phyloP scores from a whole-genome alignment of 2,888 invertebrate genomes.

The Notodonta ziczac region DNA sequence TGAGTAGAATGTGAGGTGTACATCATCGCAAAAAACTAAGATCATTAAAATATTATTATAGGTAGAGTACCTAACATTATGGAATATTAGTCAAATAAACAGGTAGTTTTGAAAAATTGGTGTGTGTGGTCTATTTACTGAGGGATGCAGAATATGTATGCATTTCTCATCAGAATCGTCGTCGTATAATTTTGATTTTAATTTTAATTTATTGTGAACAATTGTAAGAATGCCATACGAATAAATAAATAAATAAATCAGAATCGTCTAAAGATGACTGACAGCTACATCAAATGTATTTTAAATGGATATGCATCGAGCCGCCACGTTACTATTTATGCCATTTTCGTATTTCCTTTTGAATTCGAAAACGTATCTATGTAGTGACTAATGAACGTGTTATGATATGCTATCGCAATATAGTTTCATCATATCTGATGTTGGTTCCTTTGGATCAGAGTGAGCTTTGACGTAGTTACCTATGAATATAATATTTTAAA shows the following conservation, averaged over 20 bases:
- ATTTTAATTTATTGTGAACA: too few relatives aligned
- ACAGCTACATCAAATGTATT: not conserved
- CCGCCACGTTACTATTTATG: slow-evolving; percentile 14
- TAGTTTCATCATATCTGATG: not conserved
- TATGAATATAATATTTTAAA: too few relatives aligned
- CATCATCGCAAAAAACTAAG: too few relatives aligned
- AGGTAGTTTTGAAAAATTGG: not conserved
- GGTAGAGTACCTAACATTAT: too few relatives aligned
- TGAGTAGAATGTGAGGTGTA: not conserved
- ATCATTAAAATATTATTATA: too few relatives aligned
- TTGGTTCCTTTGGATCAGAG: too few relatives aligned
- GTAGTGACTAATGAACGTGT: not conserved
- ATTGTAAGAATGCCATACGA: too few relatives aligned
- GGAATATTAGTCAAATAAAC: too few relatives aligned
- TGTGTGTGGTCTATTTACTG: not conserved
- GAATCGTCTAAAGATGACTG: not conserved
- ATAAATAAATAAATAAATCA: too few relatives aligned
- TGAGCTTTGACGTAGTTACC: too few relatives aligned
- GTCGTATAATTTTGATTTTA: too few relatives aligned
- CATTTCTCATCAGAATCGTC: not conserved
- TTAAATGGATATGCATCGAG: slow-evolving; percentile 11
- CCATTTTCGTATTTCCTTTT: slow-evolving; percentile 1
- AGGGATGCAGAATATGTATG: not conserved
- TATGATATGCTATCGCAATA: not conserved
- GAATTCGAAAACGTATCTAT: not conserved